phyloP scores from a whole-genome alignment of 1,140 invertebrate genomes.

The Geopemphigus sp. region DNA sequence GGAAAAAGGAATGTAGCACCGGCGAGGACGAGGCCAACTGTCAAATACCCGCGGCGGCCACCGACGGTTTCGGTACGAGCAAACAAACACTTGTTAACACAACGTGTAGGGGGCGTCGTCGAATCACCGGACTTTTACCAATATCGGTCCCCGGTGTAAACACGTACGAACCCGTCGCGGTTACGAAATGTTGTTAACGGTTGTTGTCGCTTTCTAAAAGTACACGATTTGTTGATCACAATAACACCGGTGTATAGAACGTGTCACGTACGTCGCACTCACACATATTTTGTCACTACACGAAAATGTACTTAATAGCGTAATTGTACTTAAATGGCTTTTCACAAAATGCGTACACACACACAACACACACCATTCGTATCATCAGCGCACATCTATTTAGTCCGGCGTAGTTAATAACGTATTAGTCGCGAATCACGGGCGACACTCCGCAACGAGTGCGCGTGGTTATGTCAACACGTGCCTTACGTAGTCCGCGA shows the following conservation, averaged over 20 bases:
- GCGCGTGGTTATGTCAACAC: too few relatives aligned
- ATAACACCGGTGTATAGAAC: constrained; percentile 5
- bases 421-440: not conserved
- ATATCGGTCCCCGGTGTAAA: not conserved
- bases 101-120: too few relatives aligned
- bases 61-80: not conserved
- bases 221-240: not conserved
- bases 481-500: too few relatives aligned
- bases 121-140: not conserved
- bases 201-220: constrained; percentile 24
- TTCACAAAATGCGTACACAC: constrained; percentile 31
- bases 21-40: constrained; percentile 55
- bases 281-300: not conserved
- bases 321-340: constrained; percentile 19
- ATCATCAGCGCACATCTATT: constrained; percentile 9
- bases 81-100: too few relatives aligned
- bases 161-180: not conserved
- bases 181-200: not conserved
- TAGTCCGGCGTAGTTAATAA: constrained; percentile 14
- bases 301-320: constrained; percentile 18
- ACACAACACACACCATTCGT: not conserved
- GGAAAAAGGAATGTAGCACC: constrained; percentile 54
- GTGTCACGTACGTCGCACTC: not conserved
- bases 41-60: constrained; percentile 32
- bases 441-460: too few relatives aligned